Conservation (phyloP, 2,797 vertebrate species). For the Lutjanus campechanus region DNA sequence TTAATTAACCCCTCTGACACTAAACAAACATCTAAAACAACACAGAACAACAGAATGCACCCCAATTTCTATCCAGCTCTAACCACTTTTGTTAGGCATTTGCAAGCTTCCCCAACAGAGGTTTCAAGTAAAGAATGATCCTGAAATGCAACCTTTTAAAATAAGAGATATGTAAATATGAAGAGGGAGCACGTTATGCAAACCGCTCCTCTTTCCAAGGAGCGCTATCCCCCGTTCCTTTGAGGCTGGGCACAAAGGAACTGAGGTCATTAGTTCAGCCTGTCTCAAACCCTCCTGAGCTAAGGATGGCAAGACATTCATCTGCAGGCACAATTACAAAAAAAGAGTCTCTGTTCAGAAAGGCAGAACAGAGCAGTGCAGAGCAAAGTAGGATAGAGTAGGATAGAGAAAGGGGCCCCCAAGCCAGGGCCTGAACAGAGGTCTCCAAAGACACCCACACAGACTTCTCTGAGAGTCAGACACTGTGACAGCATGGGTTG, state of each 20-base stretch:
- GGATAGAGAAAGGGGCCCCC: constrained; percentile 40
- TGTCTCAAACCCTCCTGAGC: constrained; percentile 70
- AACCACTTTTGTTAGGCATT: not conserved
- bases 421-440: constrained; percentile 46
- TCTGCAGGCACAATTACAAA: constrained; percentile 67
- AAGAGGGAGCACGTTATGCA: constrained; percentile 56
- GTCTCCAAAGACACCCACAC: constrained; percentile 61
- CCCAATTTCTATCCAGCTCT: not conserved
- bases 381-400: constrained; percentile 37
- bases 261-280: constrained; percentile 84
- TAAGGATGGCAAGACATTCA: constrained; percentile 76
- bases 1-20: not conserved
- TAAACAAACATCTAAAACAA: not conserved
- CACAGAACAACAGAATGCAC: not conserved
- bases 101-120: not conserved
- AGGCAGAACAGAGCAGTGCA: constrained; percentile 53
- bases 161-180: constrained; percentile 54
- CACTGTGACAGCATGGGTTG: constrained; percentile 56
- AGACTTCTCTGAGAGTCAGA: constrained; percentile 52
- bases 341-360: constrained; percentile 64
- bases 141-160: constrained; percentile 39
- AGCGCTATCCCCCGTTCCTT: constrained; percentile 66
- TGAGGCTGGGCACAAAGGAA: constrained; percentile 78
- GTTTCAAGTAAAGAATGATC: constrained; percentile 33
- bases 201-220: constrained; percentile 58